Conservation (phyloP, 2,888 invertebrate genomes). For the Notodonta ziczac region DNA sequence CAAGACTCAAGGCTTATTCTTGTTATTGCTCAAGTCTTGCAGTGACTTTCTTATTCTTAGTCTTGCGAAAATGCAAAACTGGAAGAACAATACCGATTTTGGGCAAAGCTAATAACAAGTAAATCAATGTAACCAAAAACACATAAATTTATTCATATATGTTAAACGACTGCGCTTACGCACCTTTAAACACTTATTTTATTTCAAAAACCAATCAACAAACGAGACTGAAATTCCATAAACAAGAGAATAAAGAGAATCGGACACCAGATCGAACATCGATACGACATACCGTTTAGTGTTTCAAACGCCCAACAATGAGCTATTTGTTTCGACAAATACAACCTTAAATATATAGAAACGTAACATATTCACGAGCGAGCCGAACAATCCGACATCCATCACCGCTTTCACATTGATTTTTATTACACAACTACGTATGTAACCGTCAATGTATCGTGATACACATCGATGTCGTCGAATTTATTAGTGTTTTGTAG, state of each 20-base stretch:
- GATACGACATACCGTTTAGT: slow-evolving; percentile 49
- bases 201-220: slow-evolving; percentile 12
- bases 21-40: no score
- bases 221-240: slow-evolving; percentile 29
- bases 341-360: slow-evolving; percentile 27
- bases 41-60: no score
- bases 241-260: slow-evolving; percentile 45
- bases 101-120: no score
- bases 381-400: slow-evolving; percentile 36
- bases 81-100: no score
- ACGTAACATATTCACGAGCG: slow-evolving; percentile 22
- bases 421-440: slow-evolving; percentile 29
- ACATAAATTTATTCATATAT: not conserved
- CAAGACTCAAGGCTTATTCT: no score
- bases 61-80: no score
- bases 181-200: not conserved
- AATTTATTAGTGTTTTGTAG: slow-evolving; percentile 39
- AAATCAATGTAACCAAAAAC: not conserved
- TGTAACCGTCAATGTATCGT: slow-evolving; percentile 50
- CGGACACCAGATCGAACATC: slow-evolving; percentile 36
- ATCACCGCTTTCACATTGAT: slow-evolving; percentile 38
- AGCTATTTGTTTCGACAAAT: slow-evolving; percentile 50
- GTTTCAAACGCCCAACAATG: slow-evolving; percentile 53
- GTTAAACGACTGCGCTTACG: not conserved
- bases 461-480: slow-evolving; percentile 38